Evolutionary conservation across 92 coral and sea anemone species (phyloP).

Genomic region (Metridium senile): DNA sequence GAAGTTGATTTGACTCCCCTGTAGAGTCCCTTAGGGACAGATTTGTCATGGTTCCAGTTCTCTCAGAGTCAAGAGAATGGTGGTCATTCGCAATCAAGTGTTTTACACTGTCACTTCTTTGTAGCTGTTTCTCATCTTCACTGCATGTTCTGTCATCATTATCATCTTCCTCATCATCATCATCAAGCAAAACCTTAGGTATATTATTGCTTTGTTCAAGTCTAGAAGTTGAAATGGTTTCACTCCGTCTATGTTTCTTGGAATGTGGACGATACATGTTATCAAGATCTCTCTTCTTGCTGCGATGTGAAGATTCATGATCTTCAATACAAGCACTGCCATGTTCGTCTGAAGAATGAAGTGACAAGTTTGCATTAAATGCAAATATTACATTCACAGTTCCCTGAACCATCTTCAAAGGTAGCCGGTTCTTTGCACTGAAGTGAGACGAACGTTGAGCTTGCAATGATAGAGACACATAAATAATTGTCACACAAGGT

Average conservation of each 20-base stretch:
- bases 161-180: constrained; percentile 12
- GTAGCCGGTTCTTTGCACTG: no score
- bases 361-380: no score
- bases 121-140: background rate
- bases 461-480: no score
- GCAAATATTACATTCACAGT: no score
- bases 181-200: constrained; percentile 5
- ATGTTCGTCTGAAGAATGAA: background rate
- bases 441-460: no score
- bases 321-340: background rate
- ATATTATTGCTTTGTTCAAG: background rate
- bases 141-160: background rate
- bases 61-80: background rate
- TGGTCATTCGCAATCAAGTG: background rate
- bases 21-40: background rate
- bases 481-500: no score
- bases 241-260: constrained; percentile 5
- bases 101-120: background rate
- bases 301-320: background rate
- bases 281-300: background rate
- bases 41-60: background rate
- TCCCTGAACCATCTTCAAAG: no score
- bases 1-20: background rate
- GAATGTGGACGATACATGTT: constrained; percentile 7
- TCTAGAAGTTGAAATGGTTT: background rate